These are phyloP conservation scores for Drosophila pectinifera DNA, from an alignment of 1,140 invertebrate genomes.

Conservation along the genomic window DNA sequence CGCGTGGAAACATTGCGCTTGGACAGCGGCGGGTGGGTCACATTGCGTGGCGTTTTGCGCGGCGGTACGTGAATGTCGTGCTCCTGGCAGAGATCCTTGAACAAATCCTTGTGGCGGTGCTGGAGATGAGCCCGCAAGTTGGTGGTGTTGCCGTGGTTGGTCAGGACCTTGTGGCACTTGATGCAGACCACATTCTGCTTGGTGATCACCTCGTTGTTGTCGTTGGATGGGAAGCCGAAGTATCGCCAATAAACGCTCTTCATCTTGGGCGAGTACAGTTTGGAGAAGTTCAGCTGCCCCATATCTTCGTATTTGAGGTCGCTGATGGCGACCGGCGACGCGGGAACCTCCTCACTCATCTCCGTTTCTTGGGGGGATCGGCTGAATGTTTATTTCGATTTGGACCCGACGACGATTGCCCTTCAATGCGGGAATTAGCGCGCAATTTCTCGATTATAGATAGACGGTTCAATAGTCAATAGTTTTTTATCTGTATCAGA, in stretches of 20 bases:
- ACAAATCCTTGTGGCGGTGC: conserved; percentile 86
- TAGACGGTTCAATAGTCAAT: conserved; percentile 79
- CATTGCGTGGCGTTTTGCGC: conserved; percentile 73
- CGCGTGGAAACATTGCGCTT: conserved; percentile 70
- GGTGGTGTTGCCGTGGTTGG: conserved; percentile 88
- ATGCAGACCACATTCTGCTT: conserved; percentile 88
- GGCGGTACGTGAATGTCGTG: conserved; percentile 78
- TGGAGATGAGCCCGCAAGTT: conserved; percentile 88
- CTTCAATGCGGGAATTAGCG: conserved; percentile 66
- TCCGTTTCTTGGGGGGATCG: neutral
- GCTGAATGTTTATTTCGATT: conserved; percentile 18
- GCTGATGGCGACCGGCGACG: conserved; percentile 57
- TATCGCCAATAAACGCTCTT: conserved; percentile 89
- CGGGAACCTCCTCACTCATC: conserved; percentile 66
- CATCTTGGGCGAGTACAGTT: conserved; percentile 85
- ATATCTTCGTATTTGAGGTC: conserved; percentile 74
- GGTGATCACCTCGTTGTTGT: conserved; percentile 87
- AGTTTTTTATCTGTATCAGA: conserved; percentile 82
- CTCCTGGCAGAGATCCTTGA: conserved; percentile 72
- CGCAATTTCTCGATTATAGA: conserved; percentile 83
- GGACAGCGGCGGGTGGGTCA: conserved; percentile 63
- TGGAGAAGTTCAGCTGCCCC: conserved; percentile 75
- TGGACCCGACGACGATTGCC: conserved; percentile 58
- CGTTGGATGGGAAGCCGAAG: conserved; percentile 88
- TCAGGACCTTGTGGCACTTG: conserved; percentile 87